Percentiles rank a stretch among this genome's conserved stretches.
Evolutionary conservation across 2,797 vertebrate species (phyloP).

Genomic region (Pipistrellus pygmaeus): DNA sequence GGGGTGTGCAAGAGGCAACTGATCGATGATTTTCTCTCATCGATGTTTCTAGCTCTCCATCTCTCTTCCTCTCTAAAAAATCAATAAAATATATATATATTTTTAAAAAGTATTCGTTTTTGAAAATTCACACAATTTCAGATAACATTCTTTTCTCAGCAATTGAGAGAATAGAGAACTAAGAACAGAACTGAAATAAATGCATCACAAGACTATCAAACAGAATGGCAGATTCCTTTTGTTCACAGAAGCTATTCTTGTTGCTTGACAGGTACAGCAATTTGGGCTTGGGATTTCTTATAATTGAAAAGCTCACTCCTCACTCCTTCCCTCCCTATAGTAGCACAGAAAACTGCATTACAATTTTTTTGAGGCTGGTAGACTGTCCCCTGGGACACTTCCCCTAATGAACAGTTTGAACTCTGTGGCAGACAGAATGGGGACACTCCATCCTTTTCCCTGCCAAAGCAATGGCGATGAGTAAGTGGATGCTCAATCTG

Average conservation of each 20-base stretch:
- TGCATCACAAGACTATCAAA: slow-evolving; percentile 19
- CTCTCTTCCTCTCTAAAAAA: too few relatives aligned
- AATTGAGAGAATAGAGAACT: slow-evolving; percentile 37
- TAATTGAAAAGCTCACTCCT: slow-evolving; percentile 5
- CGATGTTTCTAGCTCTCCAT: too few relatives aligned
- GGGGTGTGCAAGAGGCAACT: too few relatives aligned
- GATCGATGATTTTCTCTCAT: too few relatives aligned
- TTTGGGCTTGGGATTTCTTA: slow-evolving; percentile 63
- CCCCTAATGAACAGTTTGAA: background rate
- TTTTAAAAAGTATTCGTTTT: slow-evolving; percentile 2
- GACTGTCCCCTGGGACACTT: background rate
- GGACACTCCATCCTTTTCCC: background rate
- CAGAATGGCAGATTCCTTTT: slow-evolving; percentile 62
- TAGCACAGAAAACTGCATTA: background rate
- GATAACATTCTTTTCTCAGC: slow-evolving; percentile 54
- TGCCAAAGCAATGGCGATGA: background rate
- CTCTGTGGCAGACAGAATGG: background rate
- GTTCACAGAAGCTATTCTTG: slow-evolving; percentile 65
- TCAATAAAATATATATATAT: too few relatives aligned
- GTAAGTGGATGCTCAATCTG: background rate
- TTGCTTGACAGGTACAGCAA: slow-evolving; percentile 57
- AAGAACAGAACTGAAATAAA: slow-evolving; percentile 58
- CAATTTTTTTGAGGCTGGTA: background rate
- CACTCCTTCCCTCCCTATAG: background rate
- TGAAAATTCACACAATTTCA: slow-evolving; percentile 53